Conservation (phyloP, 2,888 invertebrate genomes). For the Mongoloraphidia duomilia region DNA sequence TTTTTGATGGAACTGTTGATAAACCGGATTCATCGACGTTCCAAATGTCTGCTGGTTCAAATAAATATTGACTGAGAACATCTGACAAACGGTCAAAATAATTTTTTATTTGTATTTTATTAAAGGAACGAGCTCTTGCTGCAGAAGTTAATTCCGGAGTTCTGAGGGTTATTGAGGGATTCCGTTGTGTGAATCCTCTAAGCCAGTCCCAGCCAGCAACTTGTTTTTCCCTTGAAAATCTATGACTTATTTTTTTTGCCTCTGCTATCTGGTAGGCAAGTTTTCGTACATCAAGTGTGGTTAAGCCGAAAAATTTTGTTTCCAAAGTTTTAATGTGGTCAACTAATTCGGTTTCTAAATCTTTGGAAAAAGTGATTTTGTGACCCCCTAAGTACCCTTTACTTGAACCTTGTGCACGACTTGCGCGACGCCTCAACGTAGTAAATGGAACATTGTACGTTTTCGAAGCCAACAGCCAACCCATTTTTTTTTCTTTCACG, state of each 20-base stretch:
- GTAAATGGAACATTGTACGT: too few relatives aligned
- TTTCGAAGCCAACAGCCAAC: too few relatives aligned
- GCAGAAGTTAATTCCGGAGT: slow-evolving; percentile 10
- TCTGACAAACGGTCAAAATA: slow-evolving; percentile 9
- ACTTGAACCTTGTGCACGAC: too few relatives aligned
- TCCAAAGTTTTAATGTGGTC: too few relatives aligned
- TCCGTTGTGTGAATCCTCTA: slow-evolving; percentile 7
- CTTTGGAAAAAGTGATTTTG: too few relatives aligned
- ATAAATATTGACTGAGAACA: slow-evolving; percentile 5
- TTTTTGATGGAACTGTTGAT: slow-evolving; percentile 8
- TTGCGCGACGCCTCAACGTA: too few relatives aligned
- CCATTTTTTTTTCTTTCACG: too few relatives aligned
- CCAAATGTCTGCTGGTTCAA: slow-evolving; percentile 5
- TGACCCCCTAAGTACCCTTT: too few relatives aligned
- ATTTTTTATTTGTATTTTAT: slow-evolving; percentile 10
- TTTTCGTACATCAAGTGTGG: too few relatives aligned
- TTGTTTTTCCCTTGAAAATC: not conserved
- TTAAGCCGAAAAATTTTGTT: too few relatives aligned
- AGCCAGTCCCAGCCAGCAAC: slow-evolving; percentile 3
- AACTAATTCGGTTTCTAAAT: too few relatives aligned
- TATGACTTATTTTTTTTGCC: not conserved
- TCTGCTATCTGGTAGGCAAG: too few relatives aligned
- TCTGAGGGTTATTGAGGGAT: slow-evolving; percentile 11
- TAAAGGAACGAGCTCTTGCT: slow-evolving; percentile 10
- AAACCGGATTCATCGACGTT: slow-evolving; percentile 11